These are phyloP conservation scores for Herpailurus yagouaroundi DNA, from an alignment of 2,113 vertebrate genomes.

Conservation along the genomic window DNA sequence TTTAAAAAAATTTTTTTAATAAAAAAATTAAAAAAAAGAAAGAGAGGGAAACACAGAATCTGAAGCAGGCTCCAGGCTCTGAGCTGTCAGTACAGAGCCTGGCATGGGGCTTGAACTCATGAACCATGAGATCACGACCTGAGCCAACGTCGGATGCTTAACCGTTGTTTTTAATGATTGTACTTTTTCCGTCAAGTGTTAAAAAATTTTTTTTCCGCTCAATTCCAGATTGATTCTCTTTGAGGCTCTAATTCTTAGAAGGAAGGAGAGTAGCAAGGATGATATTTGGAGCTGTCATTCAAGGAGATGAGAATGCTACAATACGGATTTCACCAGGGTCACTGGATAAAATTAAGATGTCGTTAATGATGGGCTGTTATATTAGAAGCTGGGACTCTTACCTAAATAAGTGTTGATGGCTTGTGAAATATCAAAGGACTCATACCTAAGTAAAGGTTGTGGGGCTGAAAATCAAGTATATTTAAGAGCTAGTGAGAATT, in stretches of 20 bases:
- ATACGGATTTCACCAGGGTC: not conserved
- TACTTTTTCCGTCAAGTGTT: not conserved
- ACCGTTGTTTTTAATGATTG: not conserved
- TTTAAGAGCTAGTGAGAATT: not conserved
- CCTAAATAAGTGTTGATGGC: not conserved
- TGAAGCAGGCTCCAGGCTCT: too few relatives aligned
- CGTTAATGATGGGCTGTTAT: not conserved
- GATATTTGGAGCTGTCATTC: not conserved
- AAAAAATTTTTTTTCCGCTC: not conserved
- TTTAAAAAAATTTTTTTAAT: too few relatives aligned
- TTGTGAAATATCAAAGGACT: not conserved
- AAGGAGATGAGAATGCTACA: not conserved
- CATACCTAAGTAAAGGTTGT: not conserved
- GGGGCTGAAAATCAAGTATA: not conserved
- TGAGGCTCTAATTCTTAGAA: not conserved
- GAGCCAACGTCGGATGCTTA: too few relatives aligned
- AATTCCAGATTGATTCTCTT: not conserved
- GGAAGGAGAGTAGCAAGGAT: not conserved
- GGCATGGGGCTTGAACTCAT: too few relatives aligned
- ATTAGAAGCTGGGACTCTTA: not conserved
- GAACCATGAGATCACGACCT: too few relatives aligned
- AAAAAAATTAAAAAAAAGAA: too few relatives aligned
- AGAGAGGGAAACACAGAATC: too few relatives aligned
- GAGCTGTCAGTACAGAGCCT: too few relatives aligned
- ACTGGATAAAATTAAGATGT: not conserved